Percentiles rank a stretch among this genome's conserved stretches.
Evolutionary conservation across 2,113 vertebrate species (phyloP).

Genomic region (Rhipidura dahli): DNA sequence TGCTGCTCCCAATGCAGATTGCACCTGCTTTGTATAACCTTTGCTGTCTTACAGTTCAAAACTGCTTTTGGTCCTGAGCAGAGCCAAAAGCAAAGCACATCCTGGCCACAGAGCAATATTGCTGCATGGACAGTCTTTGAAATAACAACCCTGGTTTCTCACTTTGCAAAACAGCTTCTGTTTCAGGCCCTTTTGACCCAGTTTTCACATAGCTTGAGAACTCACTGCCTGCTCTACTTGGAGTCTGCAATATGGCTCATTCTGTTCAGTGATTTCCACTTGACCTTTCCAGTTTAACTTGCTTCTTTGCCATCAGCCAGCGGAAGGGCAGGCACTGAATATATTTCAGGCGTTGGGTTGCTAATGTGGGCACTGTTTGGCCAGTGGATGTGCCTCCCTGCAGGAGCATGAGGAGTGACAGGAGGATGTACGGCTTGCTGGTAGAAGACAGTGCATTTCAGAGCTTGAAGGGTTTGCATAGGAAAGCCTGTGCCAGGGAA

Average conservation of each 20-base stretch:
- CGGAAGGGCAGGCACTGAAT: not conserved
- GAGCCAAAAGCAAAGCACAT: not conserved
- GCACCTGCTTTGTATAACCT: not conserved
- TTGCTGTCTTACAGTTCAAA: not conserved
- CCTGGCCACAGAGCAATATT: not conserved
- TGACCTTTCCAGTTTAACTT: not conserved
- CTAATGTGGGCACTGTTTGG: not conserved
- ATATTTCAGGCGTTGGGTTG: not conserved
- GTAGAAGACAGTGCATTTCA: not conserved
- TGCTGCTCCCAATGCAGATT: not conserved
- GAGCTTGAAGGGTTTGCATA: not conserved
- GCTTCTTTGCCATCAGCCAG: not conserved
- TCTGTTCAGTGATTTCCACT: not conserved
- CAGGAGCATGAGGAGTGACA: rapidly evolving
- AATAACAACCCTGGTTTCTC: not conserved
- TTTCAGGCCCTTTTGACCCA: constrained; percentile 13
- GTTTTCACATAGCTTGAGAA: not conserved
- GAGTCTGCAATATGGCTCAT: not conserved
- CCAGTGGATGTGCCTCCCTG: not conserved
- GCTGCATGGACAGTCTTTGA: not conserved
- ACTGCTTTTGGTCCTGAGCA: not conserved
- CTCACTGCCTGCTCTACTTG: not conserved
- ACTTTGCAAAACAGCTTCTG: constrained; percentile 12
- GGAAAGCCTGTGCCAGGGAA: not conserved
- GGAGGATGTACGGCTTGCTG: not conserved